Base-by-base conservation (phyloP, 2,888 invertebrate genomes). In the Epinotia brunnichana region DNA sequence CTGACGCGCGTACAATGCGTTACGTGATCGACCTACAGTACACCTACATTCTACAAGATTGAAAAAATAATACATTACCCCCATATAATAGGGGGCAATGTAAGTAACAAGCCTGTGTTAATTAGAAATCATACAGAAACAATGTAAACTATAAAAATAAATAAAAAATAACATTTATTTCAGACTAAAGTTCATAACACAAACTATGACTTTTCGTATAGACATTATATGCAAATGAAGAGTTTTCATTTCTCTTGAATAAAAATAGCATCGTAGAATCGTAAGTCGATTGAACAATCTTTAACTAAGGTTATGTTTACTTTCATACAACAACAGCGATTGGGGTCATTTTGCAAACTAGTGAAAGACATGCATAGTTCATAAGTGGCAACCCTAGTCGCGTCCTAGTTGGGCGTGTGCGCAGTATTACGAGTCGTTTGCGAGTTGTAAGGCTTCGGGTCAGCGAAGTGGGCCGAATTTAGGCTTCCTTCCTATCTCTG, bases 331-430 rank as follows among this genome's bases (percentile, higher is more conserved):
- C 4, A 10, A 60, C 15, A 60, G 0, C 19, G 2, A 19, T 13
- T 13, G 21, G 3, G 57, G 10, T 29, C 21, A 10, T 15, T 21
- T 35, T 48, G n/a, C 13, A 48, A 24, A 5, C 3, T 11, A 39
- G 15, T 17, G 13, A 5, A 17, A n/a, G n/a, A n/a, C 0, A 62
- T 24, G n/a, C n/a, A 62, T 13, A 41, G 19, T 21, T 9, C 3
- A 15, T 13, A 5, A 24, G 60, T 39, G 67, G n/a, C 67, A 72
- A 35, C 72, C 72, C 72, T 72, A 56, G 21, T 9, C 13, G 41
- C 53, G 69, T 48, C 63, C 73, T 69, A 73, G 62, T 73, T 69
- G 69, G 48, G 19, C 69, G 68, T 63, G 67, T 61, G 57, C 70
- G 64, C 71, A 54, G 66, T 44, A 29, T 44, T 44, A 61, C 29